These are phyloP conservation scores for Gallinago paraguaiae DNA, from an alignment of 2,113 vertebrate species.

Conservation along the genomic window DNA sequence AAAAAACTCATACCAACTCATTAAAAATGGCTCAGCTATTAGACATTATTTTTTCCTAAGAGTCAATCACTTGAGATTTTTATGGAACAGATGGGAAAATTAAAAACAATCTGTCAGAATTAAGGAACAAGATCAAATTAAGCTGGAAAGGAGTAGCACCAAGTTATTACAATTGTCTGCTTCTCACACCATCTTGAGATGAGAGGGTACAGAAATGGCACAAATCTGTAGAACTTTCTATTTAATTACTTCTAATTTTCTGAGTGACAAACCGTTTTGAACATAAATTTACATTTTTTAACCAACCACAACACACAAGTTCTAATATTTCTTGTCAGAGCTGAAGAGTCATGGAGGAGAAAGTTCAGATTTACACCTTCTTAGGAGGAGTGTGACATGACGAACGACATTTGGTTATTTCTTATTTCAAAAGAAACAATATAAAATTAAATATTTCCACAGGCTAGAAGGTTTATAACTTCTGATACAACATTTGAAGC, in stretches of 20 bases:
- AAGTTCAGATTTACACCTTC: not conserved
- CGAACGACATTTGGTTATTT: not conserved
- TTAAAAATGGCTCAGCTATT: slow-evolving; percentile 69
- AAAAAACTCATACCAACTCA: slow-evolving; percentile 59
- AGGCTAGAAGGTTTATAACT: not conserved
- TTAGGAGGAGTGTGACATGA: not conserved
- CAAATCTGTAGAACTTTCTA: slow-evolving; percentile 62
- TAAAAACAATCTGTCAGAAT: slow-evolving; percentile 75
- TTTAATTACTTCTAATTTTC: slow-evolving; percentile 61
- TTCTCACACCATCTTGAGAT: slow-evolving; percentile 72
- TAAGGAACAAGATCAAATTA: slow-evolving; percentile 75
- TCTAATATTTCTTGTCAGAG: not conserved
- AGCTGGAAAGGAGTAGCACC: slow-evolving; percentile 68
- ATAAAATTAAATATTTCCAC: not conserved
- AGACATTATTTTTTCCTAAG: slow-evolving; percentile 58
- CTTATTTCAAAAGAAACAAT: not conserved
- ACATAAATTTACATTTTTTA: slow-evolving; percentile 49
- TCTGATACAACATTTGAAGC: not conserved
- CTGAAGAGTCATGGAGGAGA: not conserved
- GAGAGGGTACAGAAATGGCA: slow-evolving; percentile 59
- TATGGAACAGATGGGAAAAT: slow-evolving; percentile 75
- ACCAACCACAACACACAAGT: not conserved
- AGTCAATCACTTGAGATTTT: slow-evolving; percentile 66
- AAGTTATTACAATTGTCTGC: slow-evolving; percentile 72
- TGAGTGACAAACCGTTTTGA: slow-evolving; percentile 38